Evolutionary conservation across 2,113 vertebrate species (phyloP).

Genomic region (Pelmatolapia mariae): DNA sequence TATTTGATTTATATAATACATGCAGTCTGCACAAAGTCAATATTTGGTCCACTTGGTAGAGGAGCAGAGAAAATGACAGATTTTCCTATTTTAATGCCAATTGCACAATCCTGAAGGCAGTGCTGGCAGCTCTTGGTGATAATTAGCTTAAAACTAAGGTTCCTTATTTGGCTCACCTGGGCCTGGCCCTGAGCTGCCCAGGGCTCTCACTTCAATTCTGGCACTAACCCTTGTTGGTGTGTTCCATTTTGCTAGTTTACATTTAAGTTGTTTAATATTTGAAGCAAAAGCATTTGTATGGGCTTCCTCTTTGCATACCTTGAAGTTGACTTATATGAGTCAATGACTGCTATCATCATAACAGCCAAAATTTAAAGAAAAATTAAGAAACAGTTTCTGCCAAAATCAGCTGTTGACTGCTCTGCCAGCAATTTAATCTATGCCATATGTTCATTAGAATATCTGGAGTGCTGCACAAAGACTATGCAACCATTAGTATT

Average conservation of each 20-base stretch:
- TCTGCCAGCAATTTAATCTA: not conserved
- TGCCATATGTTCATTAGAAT: not conserved
- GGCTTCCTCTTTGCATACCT: not conserved
- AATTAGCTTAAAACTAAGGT: not conserved
- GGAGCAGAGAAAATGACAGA: not conserved
- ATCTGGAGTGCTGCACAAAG: not conserved
- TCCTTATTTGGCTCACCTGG: not conserved
- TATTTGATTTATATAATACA: not conserved
- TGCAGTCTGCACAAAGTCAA: not conserved
- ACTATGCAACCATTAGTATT: not conserved
- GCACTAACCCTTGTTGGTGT: not conserved
- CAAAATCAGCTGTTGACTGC: not conserved
- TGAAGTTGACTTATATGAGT: not conserved
- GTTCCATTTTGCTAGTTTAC: not conserved
- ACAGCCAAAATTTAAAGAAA: not conserved
- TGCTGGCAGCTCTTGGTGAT: not conserved
- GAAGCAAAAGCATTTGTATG: not conserved
- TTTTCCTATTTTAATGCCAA: not conserved
- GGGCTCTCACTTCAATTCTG: not conserved
- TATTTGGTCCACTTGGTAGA: not conserved
- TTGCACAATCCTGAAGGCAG: not conserved
- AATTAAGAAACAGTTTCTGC: not conserved
- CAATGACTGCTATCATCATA: not conserved
- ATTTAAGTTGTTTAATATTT: not conserved
- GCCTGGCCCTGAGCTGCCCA: not conserved